Base-by-base conservation (phyloP, 2,797 vertebrate genomes). In the Luscinia megarhynchos region DNA sequence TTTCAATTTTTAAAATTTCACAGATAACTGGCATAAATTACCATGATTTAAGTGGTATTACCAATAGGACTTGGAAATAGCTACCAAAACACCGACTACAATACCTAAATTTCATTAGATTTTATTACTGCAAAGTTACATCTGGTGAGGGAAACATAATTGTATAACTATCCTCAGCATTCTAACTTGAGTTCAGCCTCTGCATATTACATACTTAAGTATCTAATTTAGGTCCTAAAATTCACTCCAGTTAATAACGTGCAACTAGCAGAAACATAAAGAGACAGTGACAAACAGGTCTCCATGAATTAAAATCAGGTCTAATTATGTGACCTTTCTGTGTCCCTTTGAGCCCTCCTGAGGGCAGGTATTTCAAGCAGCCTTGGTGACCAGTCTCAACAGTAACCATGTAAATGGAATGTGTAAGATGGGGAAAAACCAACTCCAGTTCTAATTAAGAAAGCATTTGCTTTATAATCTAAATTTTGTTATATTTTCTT, bases 241-340 rank as follows among this genome's bases (percentile, higher is more conserved):
- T 96, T 96, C 89, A 96, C 94, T 90, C 82, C 90, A 89, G 96
- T 97, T 97, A 97, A 98, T 97, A 98, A 96, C 8, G 5, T 55
- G 91, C 91, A 98, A 97, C 96, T 95, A 96, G 95, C 93, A 96
- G 93, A 92, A 97, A 96, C 90, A 94, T 82, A 96, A 95, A 90
- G 88, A 96, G 95, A 95, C 94, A 94, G 96, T 87, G 91, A 98
- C 97, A 98, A 98, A 97, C 96, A 97, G 96, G 96, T 96, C 97
- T 96, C 96, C 94, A 96, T 97, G 98, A 98, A 99, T 98, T 99
- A 98, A 99, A 98, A 98, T 98, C 98, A 97, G 97, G 97, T 97
- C 98, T 98, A 98, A 98, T 98, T 98, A 98, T 97, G 97, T 98
- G 98, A 99, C 98, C 98, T 98, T 96, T 97, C 97, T 96, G 97